phyloP scores from a whole-genome alignment of 2,113 vertebrate species.

The Macquaria ambigua region DNA sequence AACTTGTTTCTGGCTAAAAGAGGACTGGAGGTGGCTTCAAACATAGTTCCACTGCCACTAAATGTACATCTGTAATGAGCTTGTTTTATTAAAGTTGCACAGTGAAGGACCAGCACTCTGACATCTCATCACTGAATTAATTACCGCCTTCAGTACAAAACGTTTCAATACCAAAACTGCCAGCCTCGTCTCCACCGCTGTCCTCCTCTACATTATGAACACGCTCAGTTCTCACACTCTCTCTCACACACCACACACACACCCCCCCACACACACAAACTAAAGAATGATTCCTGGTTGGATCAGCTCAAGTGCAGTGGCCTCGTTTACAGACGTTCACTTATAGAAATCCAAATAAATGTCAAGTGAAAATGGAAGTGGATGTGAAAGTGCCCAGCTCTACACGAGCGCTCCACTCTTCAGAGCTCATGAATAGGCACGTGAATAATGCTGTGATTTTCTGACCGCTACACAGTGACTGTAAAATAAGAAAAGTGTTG shows the following conservation, averaged over 20 bases:
- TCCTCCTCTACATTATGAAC: constrained; percentile 7
- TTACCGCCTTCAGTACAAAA: not conserved
- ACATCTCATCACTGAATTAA: not conserved
- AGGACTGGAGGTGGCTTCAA: constrained; percentile 4
- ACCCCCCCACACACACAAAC: too few species aligned
- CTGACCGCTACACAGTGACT: not conserved
- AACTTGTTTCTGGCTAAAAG: constrained; percentile 40
- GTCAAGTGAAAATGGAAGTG: not conserved
- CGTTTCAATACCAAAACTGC: not conserved
- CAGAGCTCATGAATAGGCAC: constrained; percentile 23
- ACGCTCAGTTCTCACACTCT: too few species aligned
- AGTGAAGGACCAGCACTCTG: not conserved
- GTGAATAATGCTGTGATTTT: not conserved
- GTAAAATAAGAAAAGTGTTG: not conserved
- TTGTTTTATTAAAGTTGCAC: not conserved
- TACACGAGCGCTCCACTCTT: not conserved
- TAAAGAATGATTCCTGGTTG: not conserved
- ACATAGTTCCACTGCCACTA: not conserved
- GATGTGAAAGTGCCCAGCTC: constrained; percentile 16
- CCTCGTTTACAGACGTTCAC: not conserved
- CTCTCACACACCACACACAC: too few species aligned
- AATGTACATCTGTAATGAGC: not conserved
- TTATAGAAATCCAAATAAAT: not conserved
- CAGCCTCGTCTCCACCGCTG: not conserved
- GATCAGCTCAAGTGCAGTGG: not conserved